Conservation (phyloP, 2,888 invertebrate genomes). For the Lithophane socia region DNA sequence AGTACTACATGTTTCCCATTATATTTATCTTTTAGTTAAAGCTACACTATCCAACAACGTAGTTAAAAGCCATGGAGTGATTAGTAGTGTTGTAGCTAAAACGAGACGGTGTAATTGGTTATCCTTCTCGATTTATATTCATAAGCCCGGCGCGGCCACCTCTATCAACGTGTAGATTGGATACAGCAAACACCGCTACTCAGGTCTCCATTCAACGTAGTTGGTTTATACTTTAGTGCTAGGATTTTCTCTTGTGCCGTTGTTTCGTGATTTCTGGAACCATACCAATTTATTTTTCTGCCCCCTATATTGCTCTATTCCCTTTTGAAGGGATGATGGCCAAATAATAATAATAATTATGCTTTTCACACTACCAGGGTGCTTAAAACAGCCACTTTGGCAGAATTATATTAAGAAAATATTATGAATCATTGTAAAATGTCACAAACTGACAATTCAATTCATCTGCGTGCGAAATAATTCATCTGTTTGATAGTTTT, state of each 20-base stretch:
- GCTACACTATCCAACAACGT: neutral
- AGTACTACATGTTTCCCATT: no score
- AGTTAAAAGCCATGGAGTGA: constrained; percentile 2
- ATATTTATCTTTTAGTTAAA: neutral
- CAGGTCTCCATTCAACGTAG: neutral
- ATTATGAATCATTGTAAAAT: no score
- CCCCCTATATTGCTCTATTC: neutral
- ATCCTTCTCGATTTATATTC: constrained; percentile 61
- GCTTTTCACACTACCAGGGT: neutral
- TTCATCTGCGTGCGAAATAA: no score
- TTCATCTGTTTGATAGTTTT: no score
- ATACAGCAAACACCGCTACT: constrained; percentile 33
- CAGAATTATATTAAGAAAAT: no score
- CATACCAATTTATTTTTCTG: neutral
- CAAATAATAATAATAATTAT: neutral
- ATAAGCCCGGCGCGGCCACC: constrained; percentile 55
- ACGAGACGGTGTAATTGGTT: constrained; percentile 41
- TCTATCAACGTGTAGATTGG: constrained; percentile 60
- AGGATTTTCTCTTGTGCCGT: neutral
- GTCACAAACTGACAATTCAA: no score
- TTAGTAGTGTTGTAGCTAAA: constrained; percentile 41
- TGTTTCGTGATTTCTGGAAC: neutral
- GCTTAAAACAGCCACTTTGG: no score
- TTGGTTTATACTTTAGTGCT: neutral
- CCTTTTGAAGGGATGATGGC: neutral